A percentile compares a stretch with the other conserved stretches of the same genome.
Conservation (phyloP, 2,888 invertebrate species). For the Tenthredo notha region DNA sequence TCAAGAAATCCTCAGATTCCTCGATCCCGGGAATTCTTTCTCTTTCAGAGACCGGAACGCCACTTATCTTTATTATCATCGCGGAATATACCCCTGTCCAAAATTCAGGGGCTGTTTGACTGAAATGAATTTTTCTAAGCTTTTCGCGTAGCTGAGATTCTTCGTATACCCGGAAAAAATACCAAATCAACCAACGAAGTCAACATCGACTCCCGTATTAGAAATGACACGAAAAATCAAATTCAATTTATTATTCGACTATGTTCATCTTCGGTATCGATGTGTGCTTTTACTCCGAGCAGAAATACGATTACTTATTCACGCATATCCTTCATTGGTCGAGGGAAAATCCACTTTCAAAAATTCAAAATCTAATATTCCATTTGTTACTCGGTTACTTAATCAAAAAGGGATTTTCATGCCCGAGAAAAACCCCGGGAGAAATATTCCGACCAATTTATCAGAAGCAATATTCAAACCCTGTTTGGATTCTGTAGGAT, state of each 20-base stretch:
- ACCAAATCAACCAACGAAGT: neutral
- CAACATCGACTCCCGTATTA: neutral
- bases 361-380: neutral
- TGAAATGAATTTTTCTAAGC: neutral
- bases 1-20: constrained; percentile 14
- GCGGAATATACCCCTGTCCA: neutral
- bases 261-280: neutral
- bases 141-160: neutral
- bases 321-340: neutral
- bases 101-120: neutral
- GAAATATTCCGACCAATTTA: neutral
- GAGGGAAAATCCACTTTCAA: neutral
- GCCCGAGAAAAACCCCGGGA: neutral
- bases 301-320: neutral
- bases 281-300: no score
- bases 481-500: neutral
- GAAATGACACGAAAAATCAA: neutral
- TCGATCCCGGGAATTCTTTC: constrained; percentile 17
- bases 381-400: neutral
- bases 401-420: neutral
- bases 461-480: constrained; percentile 3
- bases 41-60: neutral
- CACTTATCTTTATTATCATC: constrained; percentile 44
- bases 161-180: neutral
- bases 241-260: neutral